Conservation (phyloP, 2,797 vertebrate species). For the Molossus molossus region DNA sequence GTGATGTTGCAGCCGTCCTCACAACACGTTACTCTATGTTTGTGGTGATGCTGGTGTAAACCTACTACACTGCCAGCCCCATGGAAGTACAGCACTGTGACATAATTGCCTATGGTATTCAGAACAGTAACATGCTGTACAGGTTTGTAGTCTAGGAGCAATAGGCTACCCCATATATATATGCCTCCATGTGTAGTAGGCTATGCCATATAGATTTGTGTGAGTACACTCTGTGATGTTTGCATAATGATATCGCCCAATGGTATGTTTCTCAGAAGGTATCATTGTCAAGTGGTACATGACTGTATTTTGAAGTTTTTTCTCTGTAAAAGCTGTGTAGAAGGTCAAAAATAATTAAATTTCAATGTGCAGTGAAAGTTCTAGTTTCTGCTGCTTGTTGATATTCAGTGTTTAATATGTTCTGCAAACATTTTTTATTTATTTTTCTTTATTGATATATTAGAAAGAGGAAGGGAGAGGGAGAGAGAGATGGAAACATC, state of each 20-base stretch:
- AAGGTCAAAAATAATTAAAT: conserved; percentile 20
- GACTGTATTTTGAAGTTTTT: conserved; percentile 19
- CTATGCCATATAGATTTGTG: background rate
- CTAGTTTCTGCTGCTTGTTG: background rate
- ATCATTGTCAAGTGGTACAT: background rate
- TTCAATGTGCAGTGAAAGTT: conserved; percentile 36
- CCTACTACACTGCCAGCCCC: background rate
- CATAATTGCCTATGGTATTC: background rate
- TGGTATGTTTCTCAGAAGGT: background rate
- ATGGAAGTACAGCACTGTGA: background rate
- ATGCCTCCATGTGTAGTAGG: background rate
- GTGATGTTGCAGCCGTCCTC: background rate
- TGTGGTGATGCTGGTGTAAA: background rate
- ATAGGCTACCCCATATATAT: background rate
- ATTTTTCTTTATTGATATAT: too few relatives aligned
- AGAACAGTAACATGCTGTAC: background rate
- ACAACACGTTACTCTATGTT: background rate
- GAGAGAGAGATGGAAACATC: too few relatives aligned
- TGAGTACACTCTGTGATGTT: background rate
- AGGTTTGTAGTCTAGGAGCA: background rate
- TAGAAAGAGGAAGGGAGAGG: too few relatives aligned
- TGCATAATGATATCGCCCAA: background rate
- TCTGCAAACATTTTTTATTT: conserved; percentile 39
- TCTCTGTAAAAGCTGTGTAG: background rate
- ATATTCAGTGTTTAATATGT: conserved; percentile 21